These are phyloP conservation scores for Spisula subtruncata DNA, from an alignment of 2,888 invertebrate genomes.

Conservation along the genomic window DNA sequence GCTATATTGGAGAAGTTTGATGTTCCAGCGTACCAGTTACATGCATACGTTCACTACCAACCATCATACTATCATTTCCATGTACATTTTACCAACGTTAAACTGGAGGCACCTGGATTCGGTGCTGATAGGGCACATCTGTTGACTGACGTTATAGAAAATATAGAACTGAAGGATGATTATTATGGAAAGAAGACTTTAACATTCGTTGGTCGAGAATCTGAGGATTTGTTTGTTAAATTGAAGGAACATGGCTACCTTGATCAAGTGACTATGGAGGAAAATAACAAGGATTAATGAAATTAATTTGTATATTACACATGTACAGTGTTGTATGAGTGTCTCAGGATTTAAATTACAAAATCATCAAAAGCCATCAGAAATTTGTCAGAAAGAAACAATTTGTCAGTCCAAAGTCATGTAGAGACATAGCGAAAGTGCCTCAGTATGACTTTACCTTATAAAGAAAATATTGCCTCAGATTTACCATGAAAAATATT, in stretches of 20 bases:
- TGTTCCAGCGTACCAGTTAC: constrained; percentile 90
- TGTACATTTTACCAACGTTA: constrained; percentile 94
- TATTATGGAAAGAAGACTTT: constrained; percentile 95
- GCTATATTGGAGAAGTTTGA: constrained; percentile 93
- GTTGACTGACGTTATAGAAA: constrained; percentile 95
- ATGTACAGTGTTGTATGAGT: neutral
- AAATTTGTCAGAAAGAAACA: neutral
- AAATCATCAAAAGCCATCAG: neutral
- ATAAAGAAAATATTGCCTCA: too few relatives aligned
- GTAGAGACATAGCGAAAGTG: too few relatives aligned
- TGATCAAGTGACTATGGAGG: neutral
- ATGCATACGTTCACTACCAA: constrained; percentile 97
- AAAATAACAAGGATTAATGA: neutral
- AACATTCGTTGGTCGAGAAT: constrained; percentile 93
- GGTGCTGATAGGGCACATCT: constrained; percentile 95
- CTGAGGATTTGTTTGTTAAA: constrained; percentile 91
- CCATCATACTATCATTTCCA: constrained; percentile 99
- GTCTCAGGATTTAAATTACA: neutral
- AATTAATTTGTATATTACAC: too few relatives aligned
- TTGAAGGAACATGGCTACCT: constrained; percentile 76
- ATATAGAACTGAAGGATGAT: constrained; percentile 93
- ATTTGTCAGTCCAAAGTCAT: too few relatives aligned
- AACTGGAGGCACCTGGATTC: constrained; percentile 90
- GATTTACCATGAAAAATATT: too few relatives aligned
- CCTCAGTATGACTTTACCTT: too few relatives aligned